Evolutionary conservation across 2,113 vertebrate species (phyloP).

Genomic region (Actenoides hombroni): DNA sequence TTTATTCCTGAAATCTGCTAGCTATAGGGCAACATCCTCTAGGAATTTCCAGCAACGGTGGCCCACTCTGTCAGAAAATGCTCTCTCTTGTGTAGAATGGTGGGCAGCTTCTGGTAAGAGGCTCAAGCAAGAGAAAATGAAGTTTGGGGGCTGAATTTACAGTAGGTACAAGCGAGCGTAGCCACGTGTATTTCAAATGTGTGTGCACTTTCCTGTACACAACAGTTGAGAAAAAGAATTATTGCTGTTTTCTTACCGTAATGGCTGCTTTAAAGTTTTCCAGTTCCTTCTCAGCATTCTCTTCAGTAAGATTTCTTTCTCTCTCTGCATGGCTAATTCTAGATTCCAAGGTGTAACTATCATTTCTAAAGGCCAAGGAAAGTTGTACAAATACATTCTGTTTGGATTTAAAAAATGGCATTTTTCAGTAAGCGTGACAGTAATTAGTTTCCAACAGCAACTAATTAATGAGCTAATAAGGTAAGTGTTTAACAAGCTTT

Average conservation of each 20-base stretch:
- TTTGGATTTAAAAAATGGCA: slow-evolving; percentile 27
- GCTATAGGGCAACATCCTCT: background rate
- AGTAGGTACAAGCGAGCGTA: background rate
- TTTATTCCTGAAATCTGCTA: background rate
- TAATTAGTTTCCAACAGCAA: background rate
- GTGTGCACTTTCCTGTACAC: background rate
- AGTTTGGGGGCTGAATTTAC: background rate
- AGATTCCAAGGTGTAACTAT: slow-evolving; percentile 95
- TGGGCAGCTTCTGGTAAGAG: background rate
- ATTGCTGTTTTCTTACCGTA: slow-evolving; percentile 77
- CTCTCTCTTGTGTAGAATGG: background rate
- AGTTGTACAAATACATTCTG: slow-evolving; percentile 98
- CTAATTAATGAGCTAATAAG: background rate
- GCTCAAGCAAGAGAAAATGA: background rate
- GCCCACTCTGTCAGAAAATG: background rate
- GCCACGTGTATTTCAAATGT: background rate
- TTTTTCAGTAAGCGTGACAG: background rate
- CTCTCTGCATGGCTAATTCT: slow-evolving; percentile 92
- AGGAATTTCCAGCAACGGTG: background rate
- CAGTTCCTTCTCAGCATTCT: slow-evolving; percentile 93
- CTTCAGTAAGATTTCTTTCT: slow-evolving; percentile 93
- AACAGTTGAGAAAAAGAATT: background rate
- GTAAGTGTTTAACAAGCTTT: background rate
- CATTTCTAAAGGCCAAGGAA: slow-evolving; percentile 97
- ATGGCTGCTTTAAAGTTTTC: slow-evolving; percentile 91